Conservation (phyloP, 2,113 vertebrate genomes). For the Meleagris gallopavo region DNA sequence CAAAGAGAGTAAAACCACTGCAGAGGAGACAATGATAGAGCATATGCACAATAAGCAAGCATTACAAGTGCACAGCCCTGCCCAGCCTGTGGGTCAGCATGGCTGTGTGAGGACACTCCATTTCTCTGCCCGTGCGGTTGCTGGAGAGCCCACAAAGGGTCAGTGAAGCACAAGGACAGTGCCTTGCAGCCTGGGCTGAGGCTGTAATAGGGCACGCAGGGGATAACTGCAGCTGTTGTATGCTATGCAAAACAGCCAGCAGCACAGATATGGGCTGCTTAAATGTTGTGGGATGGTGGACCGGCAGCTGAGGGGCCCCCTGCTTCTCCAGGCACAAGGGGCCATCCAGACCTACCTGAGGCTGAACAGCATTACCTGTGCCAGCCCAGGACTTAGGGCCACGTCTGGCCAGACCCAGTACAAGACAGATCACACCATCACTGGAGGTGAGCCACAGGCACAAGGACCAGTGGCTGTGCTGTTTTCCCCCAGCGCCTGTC, state of each 20-base stretch:
- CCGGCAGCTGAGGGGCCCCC: background rate
- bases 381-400: background rate
- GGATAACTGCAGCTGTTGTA: constrained; percentile 32
- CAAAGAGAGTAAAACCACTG: rapidly evolving
- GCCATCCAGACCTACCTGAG: background rate
- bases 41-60: rapidly evolving
- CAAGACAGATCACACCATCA: background rate
- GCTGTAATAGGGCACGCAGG: background rate
- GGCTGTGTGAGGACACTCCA: rapidly evolving
- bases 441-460: background rate
- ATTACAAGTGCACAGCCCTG: background rate
- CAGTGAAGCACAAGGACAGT: background rate
- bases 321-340: background rate
- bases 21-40: background rate
- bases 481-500: background rate
- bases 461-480: rapidly evolving
- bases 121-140: rapidly evolving
- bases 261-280: background rate
- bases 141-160: too few relatives aligned
- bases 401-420: background rate
- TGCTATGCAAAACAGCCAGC: background rate
- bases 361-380: background rate
- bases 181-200: background rate
- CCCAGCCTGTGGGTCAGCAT: rapidly evolving
- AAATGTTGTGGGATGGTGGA: background rate